Conservation (phyloP, 2,888 invertebrate species). For the Ecliptopera silaceata region DNA sequence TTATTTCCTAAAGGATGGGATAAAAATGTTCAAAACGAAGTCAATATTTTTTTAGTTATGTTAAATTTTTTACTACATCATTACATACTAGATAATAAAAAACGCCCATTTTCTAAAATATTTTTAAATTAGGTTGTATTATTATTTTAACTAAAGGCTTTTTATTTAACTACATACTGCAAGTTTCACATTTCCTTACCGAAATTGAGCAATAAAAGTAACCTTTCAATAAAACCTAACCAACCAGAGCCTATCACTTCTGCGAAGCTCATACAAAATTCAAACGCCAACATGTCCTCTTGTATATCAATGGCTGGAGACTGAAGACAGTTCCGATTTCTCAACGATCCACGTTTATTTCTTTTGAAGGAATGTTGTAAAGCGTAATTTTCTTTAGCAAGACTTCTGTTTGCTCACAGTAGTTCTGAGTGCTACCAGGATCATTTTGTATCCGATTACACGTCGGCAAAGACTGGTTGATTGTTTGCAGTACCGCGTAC, state of each 20-base stretch:
- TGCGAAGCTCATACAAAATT: slow-evolving; percentile 42
- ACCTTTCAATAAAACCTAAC: slow-evolving; percentile 27
- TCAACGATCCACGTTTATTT: slow-evolving; percentile 46
- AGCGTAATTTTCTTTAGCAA: slow-evolving; percentile 58
- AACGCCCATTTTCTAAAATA: too few relatives aligned
- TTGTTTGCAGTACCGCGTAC: slow-evolving; percentile 63
- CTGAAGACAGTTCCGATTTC: slow-evolving; percentile 40
- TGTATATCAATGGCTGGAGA: slow-evolving; percentile 39
- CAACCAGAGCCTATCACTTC: slow-evolving; percentile 32
- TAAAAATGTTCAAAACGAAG: too few relatives aligned
- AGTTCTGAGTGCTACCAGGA: slow-evolving; percentile 55
- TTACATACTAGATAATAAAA: too few relatives aligned
- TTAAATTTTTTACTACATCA: too few relatives aligned
- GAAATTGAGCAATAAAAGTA: slow-evolving; percentile 24
- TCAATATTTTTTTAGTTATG: too few relatives aligned
- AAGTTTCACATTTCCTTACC: slow-evolving; percentile 11
- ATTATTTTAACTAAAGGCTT: not conserved
- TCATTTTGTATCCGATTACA: slow-evolving; percentile 74
- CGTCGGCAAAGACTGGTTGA: slow-evolving; percentile 58
- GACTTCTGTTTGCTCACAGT: slow-evolving; percentile 52
- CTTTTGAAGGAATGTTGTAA: slow-evolving; percentile 52
- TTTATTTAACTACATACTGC: not conserved
- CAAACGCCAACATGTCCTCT: slow-evolving; percentile 36
- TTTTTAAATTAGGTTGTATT: too few relatives aligned
- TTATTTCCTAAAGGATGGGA: not conserved